Evolutionary conservation across 2,888 invertebrate species (phyloP).

Genomic region (Drosophila dives): DNA sequence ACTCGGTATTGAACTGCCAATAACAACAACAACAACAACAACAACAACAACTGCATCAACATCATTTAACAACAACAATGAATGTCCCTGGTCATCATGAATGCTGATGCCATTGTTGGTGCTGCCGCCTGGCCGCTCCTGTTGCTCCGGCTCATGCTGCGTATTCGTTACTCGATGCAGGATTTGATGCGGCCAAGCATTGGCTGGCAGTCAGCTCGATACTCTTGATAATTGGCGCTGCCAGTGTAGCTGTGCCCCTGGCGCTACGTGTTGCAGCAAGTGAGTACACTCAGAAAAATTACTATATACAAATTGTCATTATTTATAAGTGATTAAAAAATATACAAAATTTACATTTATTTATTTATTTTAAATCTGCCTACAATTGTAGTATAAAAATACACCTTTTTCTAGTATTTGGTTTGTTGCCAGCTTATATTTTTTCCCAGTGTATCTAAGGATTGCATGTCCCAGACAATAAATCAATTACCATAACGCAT

Average conservation of each 20-base stretch:
- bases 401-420: not conserved
- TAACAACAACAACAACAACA: slow-evolving; percentile 63
- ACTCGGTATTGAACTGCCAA: slow-evolving; percentile 79
- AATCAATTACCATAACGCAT: slow-evolving; percentile 79
- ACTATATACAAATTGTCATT: not conserved
- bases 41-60: slow-evolving; percentile 30
- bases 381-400: not conserved
- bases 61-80: slow-evolving; percentile 41
- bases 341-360: not conserved
- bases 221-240: slow-evolving; percentile 91
- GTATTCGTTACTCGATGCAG: slow-evolving; percentile 79
- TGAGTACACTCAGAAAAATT: slow-evolving; percentile 69
- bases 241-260: slow-evolving; percentile 92
- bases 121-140: slow-evolving; percentile 1
- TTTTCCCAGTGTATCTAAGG: not conserved
- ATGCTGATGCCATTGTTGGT: slow-evolving; percentile 55
- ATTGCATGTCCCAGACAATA: slow-evolving; percentile 56
- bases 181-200: slow-evolving; percentile 88
- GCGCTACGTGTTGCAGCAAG: slow-evolving; percentile 90
- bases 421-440: not conserved
- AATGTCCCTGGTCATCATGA: slow-evolving; percentile 65
- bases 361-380: not conserved
- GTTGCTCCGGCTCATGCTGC: slow-evolving; percentile 20
- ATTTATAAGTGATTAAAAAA: not conserved
- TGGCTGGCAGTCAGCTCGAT: slow-evolving; percentile 92